phyloP scores from a whole-genome alignment of 2,888 invertebrate genomes.

The Erynnis tages region DNA sequence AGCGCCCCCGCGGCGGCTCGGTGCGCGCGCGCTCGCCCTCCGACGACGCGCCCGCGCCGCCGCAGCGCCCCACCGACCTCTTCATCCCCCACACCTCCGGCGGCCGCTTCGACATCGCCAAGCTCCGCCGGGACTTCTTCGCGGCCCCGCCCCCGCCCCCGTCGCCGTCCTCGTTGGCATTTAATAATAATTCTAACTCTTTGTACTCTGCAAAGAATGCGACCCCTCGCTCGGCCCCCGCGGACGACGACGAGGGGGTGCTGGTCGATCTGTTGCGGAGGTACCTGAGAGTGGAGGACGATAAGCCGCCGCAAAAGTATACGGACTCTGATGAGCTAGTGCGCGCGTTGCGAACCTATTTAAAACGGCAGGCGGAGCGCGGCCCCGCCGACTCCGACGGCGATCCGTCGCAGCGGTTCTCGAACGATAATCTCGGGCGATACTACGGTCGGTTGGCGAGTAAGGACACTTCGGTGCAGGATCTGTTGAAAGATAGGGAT shows the following conservation, averaged over 20 bases:
- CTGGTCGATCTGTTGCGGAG: constrained; percentile 85
- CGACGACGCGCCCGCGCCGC: constrained; percentile 79
- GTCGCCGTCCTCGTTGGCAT: constrained; percentile 53
- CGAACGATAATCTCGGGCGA: constrained; percentile 85
- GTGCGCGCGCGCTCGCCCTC: constrained; percentile 85
- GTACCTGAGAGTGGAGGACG: constrained; percentile 83
- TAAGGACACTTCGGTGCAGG: constrained; percentile 86
- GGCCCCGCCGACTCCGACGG: constrained; percentile 52
- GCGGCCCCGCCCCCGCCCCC: constrained; percentile 65
- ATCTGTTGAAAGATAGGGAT: constrained; percentile 87
- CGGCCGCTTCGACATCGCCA: constrained; percentile 85
- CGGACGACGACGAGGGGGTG: constrained; percentile 76
- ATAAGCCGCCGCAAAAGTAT: constrained; percentile 65
- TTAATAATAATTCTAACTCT: no score
- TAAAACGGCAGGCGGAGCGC: constrained; percentile 64
- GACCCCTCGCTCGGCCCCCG: constrained; percentile 53
- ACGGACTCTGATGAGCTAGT: constrained; percentile 84
- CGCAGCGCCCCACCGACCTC: constrained; percentile 72
- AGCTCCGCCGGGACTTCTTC: constrained; percentile 85
- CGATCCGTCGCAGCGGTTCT: constrained; percentile 72
- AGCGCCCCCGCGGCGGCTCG: constrained; percentile 84
- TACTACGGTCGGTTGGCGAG: constrained; percentile 85
- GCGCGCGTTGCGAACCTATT: constrained; percentile 83
- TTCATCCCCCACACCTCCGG: constrained; percentile 77
- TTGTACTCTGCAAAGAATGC: constrained; percentile 59